Evolutionary conservation across 1,140 invertebrate genomes (phyloP), one percentile per base, ranked within the genome.

Genomic region (Copidosoma floridanum): DNA sequence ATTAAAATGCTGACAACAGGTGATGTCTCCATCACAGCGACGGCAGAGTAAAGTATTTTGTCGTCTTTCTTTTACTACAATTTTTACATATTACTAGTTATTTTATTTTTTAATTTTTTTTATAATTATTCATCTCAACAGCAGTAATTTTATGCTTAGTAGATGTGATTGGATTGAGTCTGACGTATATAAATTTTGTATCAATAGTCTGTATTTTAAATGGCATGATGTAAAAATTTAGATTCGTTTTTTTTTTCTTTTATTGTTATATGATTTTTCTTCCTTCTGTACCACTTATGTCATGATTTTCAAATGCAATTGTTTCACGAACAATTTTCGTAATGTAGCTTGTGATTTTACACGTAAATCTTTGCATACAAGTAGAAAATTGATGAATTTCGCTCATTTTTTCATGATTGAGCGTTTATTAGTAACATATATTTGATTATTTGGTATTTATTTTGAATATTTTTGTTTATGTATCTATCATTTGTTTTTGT

Each of bases 201-300:
- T 52, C 26, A 21, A 41, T 35, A 51, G 52, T 11, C 23, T 46
- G 26, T 54, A 50, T 59, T 62, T 65, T 47, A 32, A 68, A 64
- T 69, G 60, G 75, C 75, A 77, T 77, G 75, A 72, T 75, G 68
- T 77, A 71, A 71, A 65, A 64, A 66, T 57, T 65, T 67, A 58
- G 23, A 46, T 56, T 51, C 53, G 58, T 59, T 32, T 61, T 58
- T 58, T 50, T 61, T 59, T 16, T 63, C 44, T 60, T 44, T 65
- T 57, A 50, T 54, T 40, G 53, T 40, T 56, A 21, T 38, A 47
- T 29, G 50, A 40, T 48, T 40, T 56, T 50, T 46, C 18, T 40
- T 63, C 32, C 60, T 46, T 47, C 26, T n/a, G 43, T 51, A 23
- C 58, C 23, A 32, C 23, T n/a, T n/a, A n/a, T n/a, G n/a, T n/a